A percentile compares a stretch with the other conserved stretches of the same genome.
These are phyloP conservation scores for Anas capensis DNA, from an alignment of 2,797 vertebrate genomes.

Conservation along the genomic window DNA sequence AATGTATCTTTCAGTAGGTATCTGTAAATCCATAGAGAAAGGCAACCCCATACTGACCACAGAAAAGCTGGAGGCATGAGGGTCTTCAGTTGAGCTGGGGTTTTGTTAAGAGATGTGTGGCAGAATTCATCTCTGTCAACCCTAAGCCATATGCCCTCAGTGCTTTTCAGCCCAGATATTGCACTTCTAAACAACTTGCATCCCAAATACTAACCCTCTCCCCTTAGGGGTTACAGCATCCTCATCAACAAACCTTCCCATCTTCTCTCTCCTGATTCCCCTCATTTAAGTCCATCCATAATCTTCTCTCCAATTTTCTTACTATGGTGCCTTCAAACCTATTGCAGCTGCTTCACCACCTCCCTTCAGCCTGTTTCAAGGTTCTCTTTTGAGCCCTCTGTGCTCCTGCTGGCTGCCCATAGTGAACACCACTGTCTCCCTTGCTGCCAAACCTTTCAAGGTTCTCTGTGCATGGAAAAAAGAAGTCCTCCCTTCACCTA, in stretches of 20 bases:
- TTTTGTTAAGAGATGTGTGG: background rate
- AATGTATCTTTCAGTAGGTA: background rate
- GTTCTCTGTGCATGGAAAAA: background rate
- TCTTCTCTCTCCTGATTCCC: background rate
- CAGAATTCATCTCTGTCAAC: background rate
- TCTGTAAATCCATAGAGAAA: background rate
- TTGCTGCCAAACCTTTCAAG: background rate
- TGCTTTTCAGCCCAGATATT: background rate
- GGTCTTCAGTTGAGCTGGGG: background rate
- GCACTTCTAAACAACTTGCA: background rate
- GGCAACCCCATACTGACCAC: fast-evolving
- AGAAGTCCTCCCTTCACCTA: background rate
- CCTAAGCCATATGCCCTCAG: background rate
- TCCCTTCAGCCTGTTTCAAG: background rate
- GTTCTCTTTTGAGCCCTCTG: background rate
- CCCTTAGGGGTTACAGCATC: background rate
- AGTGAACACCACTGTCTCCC: background rate
- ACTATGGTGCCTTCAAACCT: fast-evolving
- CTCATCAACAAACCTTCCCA: background rate
- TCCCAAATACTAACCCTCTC: background rate
- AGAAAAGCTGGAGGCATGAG: fast-evolving
- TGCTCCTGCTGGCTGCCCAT: fast-evolving
- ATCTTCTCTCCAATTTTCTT: background rate
- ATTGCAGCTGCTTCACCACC: background rate
- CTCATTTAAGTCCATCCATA: background rate